Evolutionary conservation across 1,140 invertebrate species (phyloP).

Genomic region (Pristionchus pacificus): DNA sequence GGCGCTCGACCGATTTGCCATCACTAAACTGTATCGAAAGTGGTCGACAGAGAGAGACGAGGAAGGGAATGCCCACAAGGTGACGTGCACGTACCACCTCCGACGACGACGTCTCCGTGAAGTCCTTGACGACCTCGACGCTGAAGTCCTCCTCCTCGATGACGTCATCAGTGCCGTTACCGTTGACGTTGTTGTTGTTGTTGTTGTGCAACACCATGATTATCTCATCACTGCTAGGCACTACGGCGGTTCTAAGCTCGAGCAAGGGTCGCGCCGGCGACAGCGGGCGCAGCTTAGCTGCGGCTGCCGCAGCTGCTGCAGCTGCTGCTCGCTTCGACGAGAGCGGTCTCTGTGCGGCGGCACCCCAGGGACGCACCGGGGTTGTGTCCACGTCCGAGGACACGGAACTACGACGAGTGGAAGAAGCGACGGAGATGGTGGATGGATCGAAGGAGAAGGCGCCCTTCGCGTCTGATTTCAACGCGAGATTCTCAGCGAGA

Average conservation of each 20-base stretch:
- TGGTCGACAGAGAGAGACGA: too few species aligned
- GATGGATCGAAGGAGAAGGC: conserved; percentile 56
- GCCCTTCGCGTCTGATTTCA: conserved; percentile 52
- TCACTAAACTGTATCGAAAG: too few species aligned
- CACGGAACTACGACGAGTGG: neutral
- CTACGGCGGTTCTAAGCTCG: neutral
- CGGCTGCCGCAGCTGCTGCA: conserved; percentile 64
- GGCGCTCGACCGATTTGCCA: too few species aligned
- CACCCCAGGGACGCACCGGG: conserved; percentile 35
- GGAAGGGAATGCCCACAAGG: too few species aligned
- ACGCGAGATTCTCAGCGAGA: conserved; percentile 53
- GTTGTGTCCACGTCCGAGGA: conserved; percentile 34
- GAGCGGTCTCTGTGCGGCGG: conserved; percentile 61
- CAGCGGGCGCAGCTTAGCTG: neutral
- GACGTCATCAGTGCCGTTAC: neutral
- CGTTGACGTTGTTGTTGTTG: neutral
- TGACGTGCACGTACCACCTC: too few species aligned
- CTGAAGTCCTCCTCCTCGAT: neutral
- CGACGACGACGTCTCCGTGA: too few species aligned
- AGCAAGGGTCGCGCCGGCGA: neutral
- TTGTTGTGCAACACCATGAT: neutral
- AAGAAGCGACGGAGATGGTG: conserved; percentile 21
- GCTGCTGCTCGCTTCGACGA: conserved; percentile 69
- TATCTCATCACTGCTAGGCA: neutral
- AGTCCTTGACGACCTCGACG: too few species aligned